Conservation (phyloP, 2,888 invertebrate genomes). For the Spilarctia lutea region DNA sequence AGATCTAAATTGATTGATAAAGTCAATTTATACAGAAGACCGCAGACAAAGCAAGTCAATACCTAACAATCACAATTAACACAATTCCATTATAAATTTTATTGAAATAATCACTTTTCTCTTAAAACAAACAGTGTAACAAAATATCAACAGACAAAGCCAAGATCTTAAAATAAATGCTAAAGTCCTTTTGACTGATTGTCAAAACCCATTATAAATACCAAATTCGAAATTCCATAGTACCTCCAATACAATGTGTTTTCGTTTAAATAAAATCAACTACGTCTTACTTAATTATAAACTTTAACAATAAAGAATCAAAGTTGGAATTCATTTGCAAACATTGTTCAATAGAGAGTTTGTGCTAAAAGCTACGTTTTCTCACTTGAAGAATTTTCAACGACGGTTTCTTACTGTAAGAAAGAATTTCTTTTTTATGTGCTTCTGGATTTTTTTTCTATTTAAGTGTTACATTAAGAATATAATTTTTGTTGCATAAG, state of each 20-base stretch:
- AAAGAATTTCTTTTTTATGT: constrained; percentile 1
- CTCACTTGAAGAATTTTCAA: constrained; percentile 14
- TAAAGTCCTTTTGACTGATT: neutral
- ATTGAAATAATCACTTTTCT: neutral
- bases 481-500: neutral
- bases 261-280: neutral
- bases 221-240: neutral
- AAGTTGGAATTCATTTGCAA: constrained; percentile 6
- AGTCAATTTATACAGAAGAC: neutral
- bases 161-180: neutral
- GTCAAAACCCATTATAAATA: constrained; percentile 4
- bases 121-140: neutral
- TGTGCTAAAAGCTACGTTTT: constrained; percentile 12
- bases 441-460: neutral
- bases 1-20: neutral
- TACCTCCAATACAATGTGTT: neutral
- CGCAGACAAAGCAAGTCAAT: neutral
- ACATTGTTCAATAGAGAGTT: constrained; percentile 4
- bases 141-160: neutral
- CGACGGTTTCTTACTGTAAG: neutral
- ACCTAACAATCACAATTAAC: neutral
- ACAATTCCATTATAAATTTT: neutral
- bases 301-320: neutral
- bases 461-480: neutral
- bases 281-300: neutral